These are phyloP conservation scores for Exocentrus adspersus DNA, from an alignment of 2,888 invertebrate genomes.

Conservation along the genomic window DNA sequence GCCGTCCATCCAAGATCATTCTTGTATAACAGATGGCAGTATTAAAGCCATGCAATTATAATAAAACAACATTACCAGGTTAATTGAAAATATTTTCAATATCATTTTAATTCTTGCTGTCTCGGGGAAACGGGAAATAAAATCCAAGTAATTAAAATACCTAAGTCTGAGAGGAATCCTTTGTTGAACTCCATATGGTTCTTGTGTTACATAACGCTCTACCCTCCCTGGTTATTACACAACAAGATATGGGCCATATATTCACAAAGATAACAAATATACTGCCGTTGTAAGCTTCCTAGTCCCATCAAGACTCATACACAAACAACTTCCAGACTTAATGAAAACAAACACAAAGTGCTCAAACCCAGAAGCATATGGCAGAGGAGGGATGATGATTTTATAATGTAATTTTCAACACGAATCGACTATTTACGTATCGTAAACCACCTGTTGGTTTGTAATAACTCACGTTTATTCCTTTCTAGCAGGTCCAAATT, in stretches of 20 bases:
- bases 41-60: too few relatives aligned
- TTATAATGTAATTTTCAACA: slow-evolving; percentile 8
- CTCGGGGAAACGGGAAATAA: too few relatives aligned
- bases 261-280: slow-evolving; percentile 19
- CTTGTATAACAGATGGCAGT: too few relatives aligned
- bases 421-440: background rate
- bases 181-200: background rate
- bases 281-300: slow-evolving; percentile 8
- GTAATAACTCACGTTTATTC: slow-evolving; percentile 6
- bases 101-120: too few relatives aligned
- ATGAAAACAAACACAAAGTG: slow-evolving; percentile 17
- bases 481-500: background rate
- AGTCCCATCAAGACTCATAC: slow-evolving; percentile 4
- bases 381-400: slow-evolving; percentile 16
- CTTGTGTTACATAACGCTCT: background rate
- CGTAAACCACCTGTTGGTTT: slow-evolving; percentile 6
- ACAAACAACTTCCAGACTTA: slow-evolving; percentile 8
- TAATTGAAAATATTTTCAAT: too few relatives aligned
- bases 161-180: too few relatives aligned
- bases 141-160: too few relatives aligned
- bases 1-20: too few relatives aligned
- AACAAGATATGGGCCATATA: slow-evolving; percentile 4
- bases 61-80: too few relatives aligned
- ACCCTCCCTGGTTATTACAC: background rate
- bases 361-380: slow-evolving; percentile 18